A percentile compares a stretch with the other conserved stretches of the same genome.
phyloP scores from a whole-genome alignment of 2,797 vertebrate species.

The Scolopax rusticola region DNA sequence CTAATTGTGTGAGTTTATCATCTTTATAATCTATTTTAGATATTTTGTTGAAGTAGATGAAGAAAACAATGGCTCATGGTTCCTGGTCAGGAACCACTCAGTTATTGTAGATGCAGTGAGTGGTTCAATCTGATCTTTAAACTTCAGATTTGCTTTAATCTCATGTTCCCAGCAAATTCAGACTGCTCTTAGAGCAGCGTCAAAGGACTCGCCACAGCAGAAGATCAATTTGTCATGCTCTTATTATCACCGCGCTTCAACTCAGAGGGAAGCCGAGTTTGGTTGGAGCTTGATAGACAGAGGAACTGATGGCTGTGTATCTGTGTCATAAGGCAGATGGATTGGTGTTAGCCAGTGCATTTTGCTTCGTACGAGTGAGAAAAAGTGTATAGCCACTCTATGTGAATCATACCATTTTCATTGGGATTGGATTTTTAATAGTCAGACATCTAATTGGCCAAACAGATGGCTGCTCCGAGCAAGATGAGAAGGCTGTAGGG shows the following conservation, averaged over 20 bases:
- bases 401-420: background rate
- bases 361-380: background rate
- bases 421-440: constrained; percentile 11
- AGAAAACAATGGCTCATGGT: background rate
- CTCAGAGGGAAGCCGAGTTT: background rate
- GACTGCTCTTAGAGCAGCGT: background rate
- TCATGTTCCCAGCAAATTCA: constrained; percentile 20
- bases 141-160: constrained; percentile 44
- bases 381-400: background rate
- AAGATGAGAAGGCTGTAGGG: constrained; percentile 8
- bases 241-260: background rate
- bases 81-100: background rate
- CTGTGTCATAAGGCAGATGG: background rate
- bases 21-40: background rate
- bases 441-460: constrained; percentile 17
- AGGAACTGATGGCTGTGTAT: background rate
- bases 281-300: background rate
- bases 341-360: background rate
- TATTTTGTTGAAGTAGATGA: background rate
- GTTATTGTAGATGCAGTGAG: background rate
- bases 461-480: background rate
- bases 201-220: constrained; percentile 33
- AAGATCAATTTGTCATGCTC: constrained; percentile 41
- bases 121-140: background rate
- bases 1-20: background rate